Percentiles rank a stretch among this genome's conserved stretches.
These are phyloP conservation scores for Hyla sarda DNA, from an alignment of 2,113 vertebrate species.

Conservation along the genomic window DNA sequence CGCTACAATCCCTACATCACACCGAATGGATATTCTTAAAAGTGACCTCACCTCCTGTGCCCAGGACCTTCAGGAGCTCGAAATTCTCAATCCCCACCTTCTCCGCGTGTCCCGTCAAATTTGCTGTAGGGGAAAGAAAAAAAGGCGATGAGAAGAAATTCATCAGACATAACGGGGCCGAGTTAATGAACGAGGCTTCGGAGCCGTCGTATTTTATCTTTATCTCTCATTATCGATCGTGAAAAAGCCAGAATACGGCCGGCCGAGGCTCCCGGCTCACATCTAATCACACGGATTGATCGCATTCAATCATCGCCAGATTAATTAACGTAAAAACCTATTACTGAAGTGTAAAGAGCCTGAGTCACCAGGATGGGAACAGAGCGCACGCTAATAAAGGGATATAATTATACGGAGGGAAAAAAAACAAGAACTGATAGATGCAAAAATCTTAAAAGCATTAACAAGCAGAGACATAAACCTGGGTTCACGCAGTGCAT, in stretches of 20 bases:
- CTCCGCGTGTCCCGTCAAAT: slow-evolving; percentile 94
- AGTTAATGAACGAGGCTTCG: background rate
- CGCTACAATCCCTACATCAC: too few relatives aligned
- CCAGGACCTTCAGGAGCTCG: slow-evolving; percentile 93
- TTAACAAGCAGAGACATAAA: too few relatives aligned
- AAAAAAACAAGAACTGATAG: too few relatives aligned
- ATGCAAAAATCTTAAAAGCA: too few relatives aligned
- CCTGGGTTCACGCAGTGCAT: too few relatives aligned
- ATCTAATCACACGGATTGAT: background rate
- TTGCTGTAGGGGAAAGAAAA: slow-evolving; percentile 76
- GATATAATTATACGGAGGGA: background rate
- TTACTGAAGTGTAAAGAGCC: background rate
- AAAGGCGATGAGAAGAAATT: background rate
- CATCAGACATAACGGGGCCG: background rate
- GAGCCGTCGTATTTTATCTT: background rate
- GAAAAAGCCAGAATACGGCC: background rate
- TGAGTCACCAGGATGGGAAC: background rate
- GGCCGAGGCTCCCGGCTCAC: background rate
- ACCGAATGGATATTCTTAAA: background rate
- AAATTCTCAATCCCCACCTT: slow-evolving; percentile 98
- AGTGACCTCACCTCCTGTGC: slow-evolving; percentile 90
- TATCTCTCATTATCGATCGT: background rate
- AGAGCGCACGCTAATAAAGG: background rate
- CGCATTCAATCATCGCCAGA: background rate
- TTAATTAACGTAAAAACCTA: background rate